Base-by-base conservation (phyloP, 2,888 invertebrate species). In the Plebejus anna region DNA sequence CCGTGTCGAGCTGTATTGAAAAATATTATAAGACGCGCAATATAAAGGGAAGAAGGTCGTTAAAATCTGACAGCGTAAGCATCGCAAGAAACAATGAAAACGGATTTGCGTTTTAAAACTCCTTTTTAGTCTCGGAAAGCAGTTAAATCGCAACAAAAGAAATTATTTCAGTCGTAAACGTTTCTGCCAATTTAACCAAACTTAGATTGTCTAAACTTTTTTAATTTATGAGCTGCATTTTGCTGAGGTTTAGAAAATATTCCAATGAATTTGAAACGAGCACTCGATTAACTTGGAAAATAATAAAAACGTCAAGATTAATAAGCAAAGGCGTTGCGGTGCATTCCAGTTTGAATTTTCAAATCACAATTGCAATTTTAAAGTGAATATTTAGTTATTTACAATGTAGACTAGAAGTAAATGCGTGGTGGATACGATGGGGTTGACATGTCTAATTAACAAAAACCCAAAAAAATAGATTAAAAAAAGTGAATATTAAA, bases 61-160 rank as follows among this genome's bases (percentile, higher is more conserved):
- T 59, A 59, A 59, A 59, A 59, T 55, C 59, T 22, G 59, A 59
- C 59, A 59, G 59, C 16, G 51, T 51, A 51, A 51, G 13, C 51
- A 13, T 51, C 13, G 51, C 51, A 28, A 61, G 2, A 28, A 11
- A 32, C 32, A 66, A 66, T 11, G 66, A 28, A 61, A 61, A 66
- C 32, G 4, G 66, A 36, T 66, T 66, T 66, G 66, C 32, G 61
- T 32, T 32, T 13, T 11, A 11, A 66, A 66, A 13, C 66, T 36
- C 66, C 32, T 36, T 28, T 66, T 66, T 13, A 66, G 7, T 59
- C 66, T 66, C 66, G 66, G 5, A 36, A 66, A 66, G 32, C 32
- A 36, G 66, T 66, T 42, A 72, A 72, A 72, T 72, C 22, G 42
- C 9, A 72, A 22, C 22, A 42, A 42, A 72, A 72, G 28, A 72